phyloP scores from a whole-genome alignment of 2,797 vertebrate genomes.

The Alectoris magna region DNA sequence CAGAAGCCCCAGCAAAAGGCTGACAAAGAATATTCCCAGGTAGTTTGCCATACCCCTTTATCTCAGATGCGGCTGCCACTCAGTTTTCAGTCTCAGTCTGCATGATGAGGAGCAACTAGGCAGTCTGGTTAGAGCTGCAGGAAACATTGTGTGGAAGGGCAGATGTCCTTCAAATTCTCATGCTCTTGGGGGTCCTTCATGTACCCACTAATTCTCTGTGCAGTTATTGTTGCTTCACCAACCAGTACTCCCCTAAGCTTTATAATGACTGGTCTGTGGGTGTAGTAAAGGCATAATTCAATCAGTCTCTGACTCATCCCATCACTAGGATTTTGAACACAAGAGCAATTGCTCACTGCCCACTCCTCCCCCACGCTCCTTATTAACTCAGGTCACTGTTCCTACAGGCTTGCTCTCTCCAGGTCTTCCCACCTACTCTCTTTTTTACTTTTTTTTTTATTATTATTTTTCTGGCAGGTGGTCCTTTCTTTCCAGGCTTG shows the following conservation, averaged over 20 bases:
- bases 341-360: conserved; percentile 66
- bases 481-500: conserved; percentile 10
- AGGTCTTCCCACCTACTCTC: conserved; percentile 67
- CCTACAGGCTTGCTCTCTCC: conserved; percentile 59
- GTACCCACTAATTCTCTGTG: background rate
- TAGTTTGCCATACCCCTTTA: background rate
- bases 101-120: background rate
- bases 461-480: conserved; percentile 7
- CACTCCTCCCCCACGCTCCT: conserved; percentile 55
- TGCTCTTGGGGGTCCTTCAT: background rate
- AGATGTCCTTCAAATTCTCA: background rate
- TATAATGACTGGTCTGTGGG: conserved; percentile 66
- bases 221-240: conserved; percentile 26
- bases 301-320: conserved; percentile 69
- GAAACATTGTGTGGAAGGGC: background rate
- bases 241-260: conserved; percentile 27
- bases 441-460: conserved; percentile 22
- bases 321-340: conserved; percentile 61
- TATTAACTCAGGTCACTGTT: conserved; percentile 68
- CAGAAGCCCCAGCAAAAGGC: background rate
- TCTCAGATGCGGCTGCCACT: background rate
- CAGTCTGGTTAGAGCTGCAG: background rate
- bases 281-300: conserved; percentile 70
- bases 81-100: background rate
- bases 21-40: background rate